Percentiles rank a stretch among this genome's conserved stretches.
Evolutionary conservation across 2,888 invertebrate genomes (phyloP).

Genomic region (Parnassius smintheus): DNA sequence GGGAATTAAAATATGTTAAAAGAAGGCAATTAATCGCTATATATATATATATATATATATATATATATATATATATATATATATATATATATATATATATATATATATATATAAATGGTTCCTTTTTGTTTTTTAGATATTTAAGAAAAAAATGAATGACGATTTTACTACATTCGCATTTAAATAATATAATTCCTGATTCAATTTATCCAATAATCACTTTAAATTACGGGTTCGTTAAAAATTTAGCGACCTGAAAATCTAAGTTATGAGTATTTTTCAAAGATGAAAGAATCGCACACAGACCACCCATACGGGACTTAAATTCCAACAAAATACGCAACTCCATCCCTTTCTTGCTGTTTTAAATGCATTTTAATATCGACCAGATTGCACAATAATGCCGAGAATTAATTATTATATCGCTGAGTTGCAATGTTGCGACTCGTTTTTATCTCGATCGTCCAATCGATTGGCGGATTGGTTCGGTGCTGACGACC

Average conservation of each 20-base stretch:
- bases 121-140: too few species aligned
- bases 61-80: too few species aligned
- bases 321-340: conserved; percentile 4
- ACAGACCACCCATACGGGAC: conserved; percentile 22
- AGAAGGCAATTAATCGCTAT: too few species aligned
- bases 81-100: too few species aligned
- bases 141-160: too few species aligned
- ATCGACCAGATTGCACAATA: conserved; percentile 65
- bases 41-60: too few species aligned
- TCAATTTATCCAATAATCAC: background rate
- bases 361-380: conserved; percentile 58
- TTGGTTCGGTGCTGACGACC: conserved; percentile 40
- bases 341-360: conserved; percentile 37
- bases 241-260: background rate
- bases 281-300: conserved; percentile 3
- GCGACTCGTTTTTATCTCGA: conserved; percentile 45
- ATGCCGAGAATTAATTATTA: conserved; percentile 66
- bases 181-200: background rate
- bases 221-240: background rate
- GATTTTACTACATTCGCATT: too few species aligned
- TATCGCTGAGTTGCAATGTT: conserved; percentile 53
- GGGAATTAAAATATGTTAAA: too few species aligned
- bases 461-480: conserved; percentile 38
- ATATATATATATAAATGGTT: too few species aligned
- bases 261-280: conserved; percentile 5